Evolutionary conservation across 2,113 vertebrate species (phyloP).

Genomic region (Lepus timidus): DNA sequence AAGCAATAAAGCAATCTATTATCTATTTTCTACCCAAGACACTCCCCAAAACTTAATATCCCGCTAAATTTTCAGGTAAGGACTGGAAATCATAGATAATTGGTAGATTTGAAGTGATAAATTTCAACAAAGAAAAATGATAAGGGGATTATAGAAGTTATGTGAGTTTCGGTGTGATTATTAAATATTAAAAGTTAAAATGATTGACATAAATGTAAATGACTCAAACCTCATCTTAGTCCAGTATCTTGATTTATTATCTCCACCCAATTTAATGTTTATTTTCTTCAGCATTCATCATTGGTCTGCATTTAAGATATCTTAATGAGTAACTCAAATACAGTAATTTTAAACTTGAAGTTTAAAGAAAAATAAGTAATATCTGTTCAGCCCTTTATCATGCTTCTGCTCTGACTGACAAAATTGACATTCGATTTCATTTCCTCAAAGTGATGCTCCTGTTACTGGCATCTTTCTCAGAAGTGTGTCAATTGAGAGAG

Average conservation of each 20-base stretch:
- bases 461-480: not conserved
- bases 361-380: constrained; percentile 54
- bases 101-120: constrained; percentile 22
- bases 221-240: not conserved
- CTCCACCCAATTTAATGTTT: not conserved
- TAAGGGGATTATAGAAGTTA: not conserved
- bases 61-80: constrained; percentile 28
- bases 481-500: constrained; percentile 31
- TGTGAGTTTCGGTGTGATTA: constrained; percentile 11
- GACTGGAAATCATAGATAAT: not conserved
- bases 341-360: constrained; percentile 41
- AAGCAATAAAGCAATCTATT: not conserved
- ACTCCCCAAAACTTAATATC: not conserved
- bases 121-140: constrained; percentile 50
- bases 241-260: constrained; percentile 29
- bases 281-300: constrained; percentile 30
- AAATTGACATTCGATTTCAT: constrained; percentile 57
- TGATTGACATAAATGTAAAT: not conserved
- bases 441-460: constrained; percentile 4
- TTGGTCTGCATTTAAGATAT: not conserved
- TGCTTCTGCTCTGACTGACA: not conserved
- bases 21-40: not conserved
- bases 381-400: not conserved
- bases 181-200: constrained; percentile 25
- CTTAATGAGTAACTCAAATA: not conserved